phyloP scores from a whole-genome alignment of 2,797 vertebrate genomes.

The Alfaro cultratus region DNA sequence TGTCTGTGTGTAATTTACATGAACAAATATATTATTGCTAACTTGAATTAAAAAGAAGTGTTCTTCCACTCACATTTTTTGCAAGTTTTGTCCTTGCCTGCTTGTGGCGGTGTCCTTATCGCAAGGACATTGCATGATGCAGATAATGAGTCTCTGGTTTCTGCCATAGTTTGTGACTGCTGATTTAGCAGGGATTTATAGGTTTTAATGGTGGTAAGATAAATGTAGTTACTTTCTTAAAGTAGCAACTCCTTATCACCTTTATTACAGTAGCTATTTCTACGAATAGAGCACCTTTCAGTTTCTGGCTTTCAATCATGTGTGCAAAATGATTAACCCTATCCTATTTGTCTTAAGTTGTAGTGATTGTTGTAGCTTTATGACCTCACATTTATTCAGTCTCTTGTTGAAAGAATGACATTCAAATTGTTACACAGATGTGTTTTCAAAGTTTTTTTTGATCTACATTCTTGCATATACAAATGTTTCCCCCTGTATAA shows the following conservation, averaged over 20 bases:
- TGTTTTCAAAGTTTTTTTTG: neutral
- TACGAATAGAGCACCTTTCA: neutral
- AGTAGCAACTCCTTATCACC: neutral
- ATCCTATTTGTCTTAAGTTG: neutral
- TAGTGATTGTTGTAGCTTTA: neutral
- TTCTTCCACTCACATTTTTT: neutral
- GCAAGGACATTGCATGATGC: neutral
- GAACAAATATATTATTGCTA: neutral
- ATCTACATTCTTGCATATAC: neutral
- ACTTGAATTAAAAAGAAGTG: neutral
- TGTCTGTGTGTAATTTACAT: neutral
- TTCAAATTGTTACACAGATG: neutral
- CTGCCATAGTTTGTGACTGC: neutral
- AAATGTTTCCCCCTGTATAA: neutral
- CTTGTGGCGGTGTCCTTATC: slow-evolving; percentile 3
- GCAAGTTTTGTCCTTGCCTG: neutral
- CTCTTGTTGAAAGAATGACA: neutral
- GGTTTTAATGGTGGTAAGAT: neutral
- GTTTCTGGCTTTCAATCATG: slow-evolving; percentile 10
- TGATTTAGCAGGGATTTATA: slow-evolving; percentile 1
- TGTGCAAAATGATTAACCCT: slow-evolving; percentile 1
- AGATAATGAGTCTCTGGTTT: neutral
- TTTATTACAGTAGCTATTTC: neutral
- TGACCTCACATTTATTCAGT: neutral
- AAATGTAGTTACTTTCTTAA: neutral